Base-by-base conservation (phyloP, 2,888 invertebrate species). In the Galerucella calmariensis region DNA sequence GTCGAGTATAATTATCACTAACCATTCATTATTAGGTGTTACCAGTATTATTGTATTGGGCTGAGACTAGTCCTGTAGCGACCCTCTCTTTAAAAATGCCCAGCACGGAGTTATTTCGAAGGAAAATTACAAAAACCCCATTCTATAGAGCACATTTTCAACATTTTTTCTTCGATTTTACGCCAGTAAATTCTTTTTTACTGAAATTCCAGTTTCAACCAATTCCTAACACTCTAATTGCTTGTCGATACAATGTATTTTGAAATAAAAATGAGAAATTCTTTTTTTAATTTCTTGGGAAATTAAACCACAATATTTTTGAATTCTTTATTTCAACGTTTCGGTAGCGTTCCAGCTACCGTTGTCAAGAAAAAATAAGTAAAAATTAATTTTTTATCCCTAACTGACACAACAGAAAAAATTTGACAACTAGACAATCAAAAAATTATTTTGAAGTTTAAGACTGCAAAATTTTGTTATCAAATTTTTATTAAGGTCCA, bases 41-140 rank as follows among this genome's bases (percentile, higher is more conserved):
- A 2, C 67, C 12, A 48, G n/a, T 65, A 41, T 20, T 12, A 44
- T 51, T 24, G 11, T 11, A n/a, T 68, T 20, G 16, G 24, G 53
- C 41, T 56, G 41, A 65, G 24, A 16, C 65, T 65, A 44, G 9
- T 51, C 65, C 72, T 66, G 66, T 58, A 80, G 51, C 78, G 76
- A 77, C 82, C 82, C 82, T 81, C 81, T 76, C 77, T 77, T 80
- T 83, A 83, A 84, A 85, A 85, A 86, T 83, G 83, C 83, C 83
- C 82, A 83, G 82, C 84, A 84, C 83, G 84, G 83, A 87, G 86
- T 87, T 87, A 87, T 87, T 87, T 86, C 85, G 82, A 84, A 84
- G 82, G 85, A 82, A 85, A 87, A 87, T 87, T 87, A 86, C 83
- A 84, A 86, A 85, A 86, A 85, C 84, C 85, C 85, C 84, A 85